Evolutionary conservation across 2,888 invertebrate species (phyloP), one percentile per base, ranked within the genome.

Genomic region (Eurytoma californica): DNA sequence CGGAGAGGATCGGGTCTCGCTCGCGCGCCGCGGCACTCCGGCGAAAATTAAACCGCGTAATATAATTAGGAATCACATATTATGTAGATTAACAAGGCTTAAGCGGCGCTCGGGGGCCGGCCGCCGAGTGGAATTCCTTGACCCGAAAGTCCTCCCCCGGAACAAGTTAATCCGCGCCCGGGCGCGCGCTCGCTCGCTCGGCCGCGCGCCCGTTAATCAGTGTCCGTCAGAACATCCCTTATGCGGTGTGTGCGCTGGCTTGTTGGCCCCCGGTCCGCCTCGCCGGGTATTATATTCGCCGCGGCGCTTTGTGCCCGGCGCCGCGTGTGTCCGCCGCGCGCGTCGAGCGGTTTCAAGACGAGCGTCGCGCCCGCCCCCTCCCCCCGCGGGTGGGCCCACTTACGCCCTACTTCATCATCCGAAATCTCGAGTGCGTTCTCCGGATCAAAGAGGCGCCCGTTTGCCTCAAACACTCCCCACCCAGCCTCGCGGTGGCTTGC

Each of bases 401-500:
- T 79, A 74, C 53, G 79, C 53, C 24, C 63, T 80, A 86, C 87
- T 88, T 85, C 86, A 88, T 87, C 86, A 87, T 85, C 84, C 84
- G 85, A 83, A 79, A 85, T 80, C 86, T 87, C 86, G 84, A 87
- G 86, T 82, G 85, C 84, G 85, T 85, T 82, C 84, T 85, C 85
- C 3, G 70, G 70, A 87, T 88, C 88, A 88, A 88, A 88, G 87
- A 85, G 83, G 82, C 82, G 84, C 84, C 85, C 85, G 83, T 85
- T 58, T 30, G 61, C 55, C 63, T 87, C 88, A 88, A 88, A 87
- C 86, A 85, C 84, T 84, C 84, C 83, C 20, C 58, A 16, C 18
- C 61, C 58, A 16, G 16, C 61, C 16, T 53, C 68, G 51, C 39
- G 49, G 51, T 18, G 30, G 30, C 51, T 30, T 51, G 24, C 24